phyloP scores from a whole-genome alignment of 2,888 invertebrate species.

The Meghimatium bilineatum region DNA sequence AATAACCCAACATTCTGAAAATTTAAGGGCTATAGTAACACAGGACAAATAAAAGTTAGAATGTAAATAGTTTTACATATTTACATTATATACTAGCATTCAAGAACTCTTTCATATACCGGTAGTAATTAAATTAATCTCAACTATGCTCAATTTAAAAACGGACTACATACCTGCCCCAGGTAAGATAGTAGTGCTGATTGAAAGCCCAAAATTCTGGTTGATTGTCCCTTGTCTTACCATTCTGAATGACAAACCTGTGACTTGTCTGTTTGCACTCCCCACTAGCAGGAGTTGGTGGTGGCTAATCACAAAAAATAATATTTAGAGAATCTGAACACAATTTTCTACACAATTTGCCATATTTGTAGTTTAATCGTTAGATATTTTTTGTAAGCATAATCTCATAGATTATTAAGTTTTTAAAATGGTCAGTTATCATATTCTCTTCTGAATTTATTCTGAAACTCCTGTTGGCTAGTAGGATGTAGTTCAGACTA shows the following conservation, averaged over 20 bases:
- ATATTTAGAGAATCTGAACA: neutral
- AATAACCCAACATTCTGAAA: too few species aligned
- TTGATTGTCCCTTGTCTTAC: conserved; percentile 67
- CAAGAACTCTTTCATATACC: too few species aligned
- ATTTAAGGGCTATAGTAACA: too few species aligned
- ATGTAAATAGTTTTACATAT: too few species aligned
- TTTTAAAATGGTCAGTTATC: too few species aligned
- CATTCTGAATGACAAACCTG: conserved; percentile 76
- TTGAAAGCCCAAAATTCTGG: conserved; percentile 75
- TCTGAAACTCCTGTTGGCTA: too few species aligned
- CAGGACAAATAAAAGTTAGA: neutral
- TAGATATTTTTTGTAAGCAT: too few species aligned
- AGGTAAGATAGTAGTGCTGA: conserved; percentile 75
- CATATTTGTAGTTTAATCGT: too few species aligned
- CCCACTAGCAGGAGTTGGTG: conserved; percentile 75
- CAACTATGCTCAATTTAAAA: neutral
- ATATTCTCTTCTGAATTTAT: too few species aligned
- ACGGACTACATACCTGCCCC: conserved; percentile 73
- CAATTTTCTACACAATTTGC: neutral
- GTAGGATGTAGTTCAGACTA: too few species aligned
- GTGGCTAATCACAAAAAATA: conserved; percentile 65
- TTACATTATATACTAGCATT: too few species aligned
- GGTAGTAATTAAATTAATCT: neutral
- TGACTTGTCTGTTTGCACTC: conserved; percentile 69
- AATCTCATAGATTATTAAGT: too few species aligned